phyloP scores from a whole-genome alignment of 2,113 vertebrate species.

The Orientallactaga bullata region DNA sequence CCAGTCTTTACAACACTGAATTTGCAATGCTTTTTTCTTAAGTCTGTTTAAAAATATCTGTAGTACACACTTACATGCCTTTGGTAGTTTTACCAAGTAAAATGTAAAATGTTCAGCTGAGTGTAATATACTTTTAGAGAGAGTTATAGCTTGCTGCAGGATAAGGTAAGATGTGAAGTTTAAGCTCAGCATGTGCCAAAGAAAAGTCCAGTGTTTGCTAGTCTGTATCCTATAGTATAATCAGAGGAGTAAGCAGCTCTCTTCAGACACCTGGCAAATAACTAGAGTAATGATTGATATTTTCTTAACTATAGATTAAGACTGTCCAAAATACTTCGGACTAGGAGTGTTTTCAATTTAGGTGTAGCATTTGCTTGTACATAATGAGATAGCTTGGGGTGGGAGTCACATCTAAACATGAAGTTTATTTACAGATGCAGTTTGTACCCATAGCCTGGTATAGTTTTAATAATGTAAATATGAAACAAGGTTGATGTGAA shows the following conservation, averaged over 20 bases:
- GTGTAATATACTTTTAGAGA: background rate
- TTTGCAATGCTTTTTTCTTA: background rate
- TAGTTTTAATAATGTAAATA: background rate
- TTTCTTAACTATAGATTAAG: background rate
- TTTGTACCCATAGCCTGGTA: background rate
- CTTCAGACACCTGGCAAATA: background rate
- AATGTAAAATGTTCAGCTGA: background rate
- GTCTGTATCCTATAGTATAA: background rate
- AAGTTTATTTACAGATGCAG: background rate
- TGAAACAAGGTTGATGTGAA: background rate
- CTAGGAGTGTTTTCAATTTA: background rate
- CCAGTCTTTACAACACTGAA: background rate
- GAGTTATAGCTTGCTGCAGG: background rate
- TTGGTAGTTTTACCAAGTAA: slow-evolving; percentile 12
- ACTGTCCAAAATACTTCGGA: background rate
- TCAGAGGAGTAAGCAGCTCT: background rate
- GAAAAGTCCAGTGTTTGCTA: background rate
- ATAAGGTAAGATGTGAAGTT: background rate
- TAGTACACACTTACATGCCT: background rate
- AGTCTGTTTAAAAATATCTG: background rate
- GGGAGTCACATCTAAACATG: background rate
- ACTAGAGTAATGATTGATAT: background rate
- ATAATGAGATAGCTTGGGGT: background rate
- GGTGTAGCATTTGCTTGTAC: background rate
- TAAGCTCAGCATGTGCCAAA: background rate